These are phyloP conservation scores for Dioctria rufipes DNA, from an alignment of 2,888 invertebrate species.

Conservation along the genomic window DNA sequence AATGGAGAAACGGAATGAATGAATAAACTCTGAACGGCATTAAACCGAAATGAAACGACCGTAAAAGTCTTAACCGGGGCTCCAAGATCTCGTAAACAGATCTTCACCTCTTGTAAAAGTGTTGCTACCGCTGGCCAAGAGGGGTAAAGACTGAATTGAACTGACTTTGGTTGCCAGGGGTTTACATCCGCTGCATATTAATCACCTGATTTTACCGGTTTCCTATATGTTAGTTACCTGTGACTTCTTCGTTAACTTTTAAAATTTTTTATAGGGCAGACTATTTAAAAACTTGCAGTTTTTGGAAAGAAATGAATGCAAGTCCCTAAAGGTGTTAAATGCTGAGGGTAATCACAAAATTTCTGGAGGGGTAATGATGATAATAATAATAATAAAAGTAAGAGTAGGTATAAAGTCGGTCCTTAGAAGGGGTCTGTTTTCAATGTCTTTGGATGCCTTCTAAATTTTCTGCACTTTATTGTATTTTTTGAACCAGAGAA, in stretches of 20 bases:
- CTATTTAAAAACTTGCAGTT: too few species aligned
- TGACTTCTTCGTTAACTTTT: slow-evolving; percentile 19
- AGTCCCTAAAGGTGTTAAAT: too few species aligned
- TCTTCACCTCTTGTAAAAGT: slow-evolving; percentile 20
- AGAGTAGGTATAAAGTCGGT: too few species aligned
- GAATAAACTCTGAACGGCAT: background rate
- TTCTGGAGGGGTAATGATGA: too few species aligned
- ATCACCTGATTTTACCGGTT: slow-evolving; percentile 33
- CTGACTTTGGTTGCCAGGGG: background rate
- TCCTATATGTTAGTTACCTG: background rate
- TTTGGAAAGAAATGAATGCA: too few species aligned
- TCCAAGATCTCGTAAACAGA: slow-evolving; percentile 33
- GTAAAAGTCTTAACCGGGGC: slow-evolving; percentile 35
- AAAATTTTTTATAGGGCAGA: slow-evolving; percentile 8
- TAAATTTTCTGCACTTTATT: too few species aligned
- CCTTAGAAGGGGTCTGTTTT: too few species aligned
- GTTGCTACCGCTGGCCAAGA: background rate
- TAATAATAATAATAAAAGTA: too few species aligned
- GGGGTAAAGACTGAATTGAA: slow-evolving; percentile 1
- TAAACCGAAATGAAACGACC: background rate
- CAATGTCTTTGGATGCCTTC: too few species aligned
- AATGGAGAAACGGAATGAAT: slow-evolving; percentile 9
- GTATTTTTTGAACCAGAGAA: too few species aligned
- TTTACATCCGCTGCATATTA: slow-evolving; percentile 40
- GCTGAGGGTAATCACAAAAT: too few species aligned